Evolutionary conservation across 2,888 invertebrate genomes (phyloP), one percentile per base, ranked within the genome.

Genomic region (Venustoraphidia nigricollis): DNA sequence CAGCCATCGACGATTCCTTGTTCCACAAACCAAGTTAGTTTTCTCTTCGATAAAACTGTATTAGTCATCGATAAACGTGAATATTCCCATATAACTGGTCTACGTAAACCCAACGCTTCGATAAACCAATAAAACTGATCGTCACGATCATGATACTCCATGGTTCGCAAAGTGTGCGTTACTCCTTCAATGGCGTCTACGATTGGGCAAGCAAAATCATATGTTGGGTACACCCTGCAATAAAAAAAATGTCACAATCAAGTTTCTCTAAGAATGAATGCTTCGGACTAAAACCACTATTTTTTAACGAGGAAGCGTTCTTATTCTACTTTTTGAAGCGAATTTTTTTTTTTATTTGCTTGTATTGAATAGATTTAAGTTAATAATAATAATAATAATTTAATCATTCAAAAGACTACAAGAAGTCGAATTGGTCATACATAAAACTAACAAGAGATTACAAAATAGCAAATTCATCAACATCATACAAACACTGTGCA

Each of bases 161-260:
- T 97, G 0, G 98, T 99, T 44, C 98, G 77, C 46, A 99, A 71
- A 0, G 95, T 92, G 63, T 99, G 98, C 0, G 98, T 99, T 13
- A 99, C 95, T 47, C 89, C 86, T 71, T 99, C 98, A 45, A 96
- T 76, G 11, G 94, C 85, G 68, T 99, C 98, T 45, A 99, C 97
- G 61, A 99, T 95, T 0, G 98, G 98, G 63, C 98, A 99, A 1
- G 98, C 96, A 71, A 99, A 99, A 70, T 99, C 98, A 62, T 99
- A 99, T 0, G 98, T 99, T 17, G 98, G 98, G 67, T 99, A 99
- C 0, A 95, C 96, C 62, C 94, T 94, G 66, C 14, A 68, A 66
- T 53, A 54, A 56, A 53, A 47, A 52, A 54, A 45, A 49, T 27
- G 49, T 14, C 9, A 41, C 10, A 34, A 6, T 27, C 27, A 27